Conservation (phyloP, 2,797 vertebrate genomes). For the Sebastes hopkinsi region DNA sequence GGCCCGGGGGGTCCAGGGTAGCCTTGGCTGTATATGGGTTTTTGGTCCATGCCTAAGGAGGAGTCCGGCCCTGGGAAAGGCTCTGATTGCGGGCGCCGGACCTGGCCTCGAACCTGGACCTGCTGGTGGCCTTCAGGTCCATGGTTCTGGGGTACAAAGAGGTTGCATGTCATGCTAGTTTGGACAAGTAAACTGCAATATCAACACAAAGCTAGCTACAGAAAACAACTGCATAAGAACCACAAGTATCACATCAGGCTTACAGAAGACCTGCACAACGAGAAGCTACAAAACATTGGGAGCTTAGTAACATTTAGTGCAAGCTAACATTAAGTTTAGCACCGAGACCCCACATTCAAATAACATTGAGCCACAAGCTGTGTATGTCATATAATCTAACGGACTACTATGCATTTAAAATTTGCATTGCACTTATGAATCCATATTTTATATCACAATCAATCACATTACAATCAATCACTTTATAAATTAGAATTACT, state of each 20-base stretch:
- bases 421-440: background rate
- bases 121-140: constrained; percentile 83
- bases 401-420: background rate
- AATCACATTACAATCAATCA: background rate
- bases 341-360: background rate
- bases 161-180: background rate
- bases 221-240: no score
- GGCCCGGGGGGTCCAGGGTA: constrained; percentile 91
- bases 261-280: background rate
- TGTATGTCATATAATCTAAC: background rate
- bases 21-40: constrained; percentile 89
- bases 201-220: background rate
- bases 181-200: background rate
- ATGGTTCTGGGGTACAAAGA: constrained; percentile 59
- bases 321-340: background rate
- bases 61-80: constrained; percentile 89
- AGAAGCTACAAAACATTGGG: background rate
- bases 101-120: constrained; percentile 46
- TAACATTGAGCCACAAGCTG: background rate
- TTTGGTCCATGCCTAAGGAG: constrained; percentile 89
- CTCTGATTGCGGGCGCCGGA: constrained; percentile 81
- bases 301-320: background rate
- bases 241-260: background rate
- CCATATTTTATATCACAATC: background rate
- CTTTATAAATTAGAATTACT: background rate